These are phyloP conservation scores for Ips typographus DNA, from an alignment of 1,140 invertebrate genomes.

Conservation along the genomic window DNA sequence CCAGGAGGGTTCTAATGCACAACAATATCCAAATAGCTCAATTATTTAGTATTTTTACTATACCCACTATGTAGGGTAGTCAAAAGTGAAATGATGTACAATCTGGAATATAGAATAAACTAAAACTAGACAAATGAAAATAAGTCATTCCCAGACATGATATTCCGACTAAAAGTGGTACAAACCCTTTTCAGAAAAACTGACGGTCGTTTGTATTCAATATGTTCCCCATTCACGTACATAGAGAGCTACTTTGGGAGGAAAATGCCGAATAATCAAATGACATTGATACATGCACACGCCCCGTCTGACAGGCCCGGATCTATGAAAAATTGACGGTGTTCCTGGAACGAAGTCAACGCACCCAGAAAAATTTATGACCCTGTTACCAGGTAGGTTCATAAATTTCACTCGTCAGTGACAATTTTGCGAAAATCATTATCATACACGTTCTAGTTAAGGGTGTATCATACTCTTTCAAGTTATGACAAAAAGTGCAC, in stretches of 20 bases:
- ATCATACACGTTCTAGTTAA: background rate
- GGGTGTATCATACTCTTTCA: no score
- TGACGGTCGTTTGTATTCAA: slow-evolving; percentile 13
- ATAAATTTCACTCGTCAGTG: slow-evolving; percentile 9
- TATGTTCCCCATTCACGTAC: slow-evolving; percentile 10
- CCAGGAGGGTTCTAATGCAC: no score
- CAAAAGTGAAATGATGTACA: no score
- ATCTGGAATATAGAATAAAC: no score
- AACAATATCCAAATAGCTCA: no score
- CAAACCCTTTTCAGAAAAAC: background rate
- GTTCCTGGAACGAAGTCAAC: slow-evolving; percentile 18
- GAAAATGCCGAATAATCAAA: slow-evolving; percentile 26
- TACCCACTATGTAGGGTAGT: no score
- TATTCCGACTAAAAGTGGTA: no score
- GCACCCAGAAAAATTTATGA: slow-evolving; percentile 15
- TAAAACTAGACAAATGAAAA: no score
- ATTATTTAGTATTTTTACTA: no score
- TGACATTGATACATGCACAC: slow-evolving; percentile 27
- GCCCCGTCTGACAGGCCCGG: slow-evolving; percentile 13
- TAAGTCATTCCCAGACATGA: no score
- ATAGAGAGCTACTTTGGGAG: slow-evolving; percentile 16
- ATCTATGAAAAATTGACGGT: slow-evolving; percentile 27
- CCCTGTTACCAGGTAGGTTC: slow-evolving; percentile 15
- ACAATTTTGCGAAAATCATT: slow-evolving; percentile 3
- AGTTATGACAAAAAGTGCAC: no score